Conservation (phyloP, 1,140 invertebrate species). For the Plectus sambesii region DNA sequence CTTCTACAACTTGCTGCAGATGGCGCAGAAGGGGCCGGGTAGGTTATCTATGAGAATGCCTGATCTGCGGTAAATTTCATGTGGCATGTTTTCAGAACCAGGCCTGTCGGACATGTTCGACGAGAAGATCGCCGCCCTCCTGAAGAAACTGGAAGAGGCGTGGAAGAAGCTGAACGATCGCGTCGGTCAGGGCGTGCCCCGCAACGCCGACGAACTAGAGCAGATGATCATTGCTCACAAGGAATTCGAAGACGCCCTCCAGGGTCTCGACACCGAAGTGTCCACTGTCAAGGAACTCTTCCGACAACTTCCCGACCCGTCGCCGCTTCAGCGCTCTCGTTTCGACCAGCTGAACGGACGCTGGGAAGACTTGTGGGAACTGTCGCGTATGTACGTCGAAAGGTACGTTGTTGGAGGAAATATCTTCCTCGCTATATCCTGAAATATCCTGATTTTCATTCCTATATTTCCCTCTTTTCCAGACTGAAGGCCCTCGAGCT, state of each 20-base stretch:
- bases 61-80: not conserved
- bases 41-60: slow-evolving; percentile 12
- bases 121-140: slow-evolving; percentile 67
- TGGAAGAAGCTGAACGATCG: slow-evolving; percentile 68
- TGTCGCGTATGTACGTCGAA: slow-evolving; percentile 74
- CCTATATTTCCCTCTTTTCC: slow-evolving; percentile 17
- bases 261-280: slow-evolving; percentile 62
- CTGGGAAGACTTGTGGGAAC: slow-evolving; percentile 77
- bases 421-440: not conserved
- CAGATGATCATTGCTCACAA: slow-evolving; percentile 75
- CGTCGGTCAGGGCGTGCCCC: slow-evolving; percentile 64
- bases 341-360: slow-evolving; percentile 70
- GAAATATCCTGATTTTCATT: slow-evolving; percentile 4
- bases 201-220: slow-evolving; percentile 72
- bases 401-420: slow-evolving; percentile 45
- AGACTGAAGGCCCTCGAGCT: slow-evolving; percentile 77
- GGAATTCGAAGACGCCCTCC: slow-evolving; percentile 51
- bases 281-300: slow-evolving; percentile 50
- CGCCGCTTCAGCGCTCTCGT: slow-evolving; percentile 74
- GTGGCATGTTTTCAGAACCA: slow-evolving; percentile 54
- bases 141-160: slow-evolving; percentile 67
- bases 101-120: slow-evolving; percentile 76
- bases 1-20: slow-evolving; percentile 81
- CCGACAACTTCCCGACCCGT: slow-evolving; percentile 55
- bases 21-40: slow-evolving; percentile 52